Conservation (phyloP, 1,140 invertebrate species). For the Antheraea pernyi region DNA sequence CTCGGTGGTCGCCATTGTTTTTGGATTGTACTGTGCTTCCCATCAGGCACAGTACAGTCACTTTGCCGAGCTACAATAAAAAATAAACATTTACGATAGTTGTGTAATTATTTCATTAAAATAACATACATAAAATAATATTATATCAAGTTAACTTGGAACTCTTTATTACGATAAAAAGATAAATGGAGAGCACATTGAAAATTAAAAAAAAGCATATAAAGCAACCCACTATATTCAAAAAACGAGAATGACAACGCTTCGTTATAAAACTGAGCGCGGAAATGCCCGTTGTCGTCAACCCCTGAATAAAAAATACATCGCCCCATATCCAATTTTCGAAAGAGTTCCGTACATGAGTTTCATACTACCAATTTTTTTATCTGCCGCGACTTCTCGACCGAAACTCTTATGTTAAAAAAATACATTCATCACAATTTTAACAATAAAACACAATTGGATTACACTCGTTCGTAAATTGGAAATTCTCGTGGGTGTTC, state of each 20-base stretch:
- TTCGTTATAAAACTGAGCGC: conserved; percentile 17
- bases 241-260: conserved; percentile 26
- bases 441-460: background rate
- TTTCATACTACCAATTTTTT: no score
- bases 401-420: background rate
- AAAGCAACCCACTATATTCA: conserved; percentile 20
- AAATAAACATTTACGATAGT: no score
- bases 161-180: background rate
- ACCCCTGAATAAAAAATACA: conserved; percentile 13
- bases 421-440: background rate
- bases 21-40: no score
- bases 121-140: no score
- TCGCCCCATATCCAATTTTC: no score
- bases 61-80: no score
- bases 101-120: no score
- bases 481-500: conserved; percentile 23
- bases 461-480: background rate
- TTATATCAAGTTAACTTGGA: no score
- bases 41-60: no score
- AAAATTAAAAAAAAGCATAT: conserved; percentile 10
- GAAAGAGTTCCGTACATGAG: no score
- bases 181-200: background rate
- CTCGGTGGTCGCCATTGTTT: no score
- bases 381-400: no score
- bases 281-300: background rate